Percentiles rank a stretch among this genome's conserved stretches.
These are phyloP conservation scores for Bufotes viridis DNA, from an alignment of 2,797 vertebrate species.

Conservation along the genomic window DNA sequence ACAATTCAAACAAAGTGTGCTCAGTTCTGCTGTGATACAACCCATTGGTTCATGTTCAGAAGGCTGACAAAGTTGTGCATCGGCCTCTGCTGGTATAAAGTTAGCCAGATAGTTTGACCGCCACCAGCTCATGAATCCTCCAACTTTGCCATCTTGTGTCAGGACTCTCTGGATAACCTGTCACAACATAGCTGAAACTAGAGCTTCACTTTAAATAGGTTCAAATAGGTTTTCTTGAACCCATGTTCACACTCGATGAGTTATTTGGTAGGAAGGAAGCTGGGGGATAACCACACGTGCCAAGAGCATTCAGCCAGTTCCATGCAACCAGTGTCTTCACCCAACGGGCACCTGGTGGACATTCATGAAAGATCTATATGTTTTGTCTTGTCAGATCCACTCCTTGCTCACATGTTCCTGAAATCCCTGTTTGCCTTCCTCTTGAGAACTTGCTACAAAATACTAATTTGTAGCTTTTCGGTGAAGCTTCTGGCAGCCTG, in stretches of 20 bases:
- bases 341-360: not conserved
- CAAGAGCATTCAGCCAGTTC: not conserved
- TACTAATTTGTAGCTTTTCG: constrained; percentile 4
- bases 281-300: constrained; percentile 27
- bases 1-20: too few species aligned
- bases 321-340: not conserved
- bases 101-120: not conserved
- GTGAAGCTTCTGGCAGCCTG: not conserved
- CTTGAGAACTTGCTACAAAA: not conserved
- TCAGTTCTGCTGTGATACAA: too few species aligned
- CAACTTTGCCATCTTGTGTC: not conserved
- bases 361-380: not conserved
- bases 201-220: not conserved
- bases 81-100: not conserved
- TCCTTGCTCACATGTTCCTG: not conserved
- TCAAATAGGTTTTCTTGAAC: not conserved
- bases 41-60: too few species aligned
- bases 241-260: not conserved
- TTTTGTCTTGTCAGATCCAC: not conserved
- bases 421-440: not conserved
- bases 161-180: too few species aligned
- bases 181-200: not conserved
- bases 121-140: not conserved
- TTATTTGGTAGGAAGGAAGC: not conserved
- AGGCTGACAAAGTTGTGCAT: too few species aligned